Conservation (phyloP, 2,888 invertebrate species). For the Melieria crassipennis region DNA sequence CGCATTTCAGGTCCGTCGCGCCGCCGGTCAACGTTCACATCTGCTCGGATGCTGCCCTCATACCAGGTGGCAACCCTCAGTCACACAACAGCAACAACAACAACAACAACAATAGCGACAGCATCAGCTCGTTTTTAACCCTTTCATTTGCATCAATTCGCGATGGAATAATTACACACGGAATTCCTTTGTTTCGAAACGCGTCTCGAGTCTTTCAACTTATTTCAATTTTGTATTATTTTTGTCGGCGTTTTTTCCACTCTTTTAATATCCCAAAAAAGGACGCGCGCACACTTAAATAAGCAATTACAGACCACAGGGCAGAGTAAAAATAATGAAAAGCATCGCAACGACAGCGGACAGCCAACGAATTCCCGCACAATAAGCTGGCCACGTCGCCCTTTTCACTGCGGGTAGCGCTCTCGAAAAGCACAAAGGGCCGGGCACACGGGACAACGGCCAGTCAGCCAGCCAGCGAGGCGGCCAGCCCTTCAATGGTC, state of each 20-base stretch:
- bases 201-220: constrained; percentile 25
- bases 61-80: too few relatives aligned
- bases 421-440: neutral
- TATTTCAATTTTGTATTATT: constrained; percentile 23
- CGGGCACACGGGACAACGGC: constrained; percentile 17
- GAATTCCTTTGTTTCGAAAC: constrained; percentile 52
- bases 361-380: constrained; percentile 26
- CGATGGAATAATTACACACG: constrained; percentile 55
- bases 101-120: constrained; percentile 10
- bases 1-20: neutral
- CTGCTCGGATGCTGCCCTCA: constrained; percentile 19
- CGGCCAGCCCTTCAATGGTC: constrained; percentile 5
- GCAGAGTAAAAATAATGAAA: constrained; percentile 18
- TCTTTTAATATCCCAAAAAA: constrained; percentile 41
- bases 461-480: neutral
- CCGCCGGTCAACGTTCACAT: constrained; percentile 32
- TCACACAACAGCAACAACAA: constrained; percentile 9
- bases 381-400: constrained; percentile 16
- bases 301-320: constrained; percentile 48
- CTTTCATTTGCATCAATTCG: constrained; percentile 36
- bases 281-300: constrained; percentile 45
- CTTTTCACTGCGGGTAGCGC: neutral
- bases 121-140: constrained; percentile 40
- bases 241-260: constrained; percentile 23
- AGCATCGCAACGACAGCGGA: neutral